phyloP scores from a whole-genome alignment of 2,113 vertebrate species.

The Lynx canadensis region DNA sequence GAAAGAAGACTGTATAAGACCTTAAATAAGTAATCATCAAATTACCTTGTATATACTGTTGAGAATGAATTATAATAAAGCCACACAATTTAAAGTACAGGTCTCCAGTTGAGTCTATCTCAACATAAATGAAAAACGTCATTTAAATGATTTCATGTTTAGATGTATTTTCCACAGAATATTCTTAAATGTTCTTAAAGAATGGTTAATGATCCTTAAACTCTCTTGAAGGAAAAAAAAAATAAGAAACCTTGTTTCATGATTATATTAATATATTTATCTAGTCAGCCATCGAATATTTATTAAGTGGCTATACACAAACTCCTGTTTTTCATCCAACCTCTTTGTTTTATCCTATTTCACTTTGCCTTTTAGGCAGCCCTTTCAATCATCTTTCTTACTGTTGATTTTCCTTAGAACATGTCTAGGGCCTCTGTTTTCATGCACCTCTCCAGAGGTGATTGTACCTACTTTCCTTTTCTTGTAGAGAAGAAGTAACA shows the following conservation, averaged over 20 bases:
- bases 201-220: not conserved
- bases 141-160: constrained; percentile 16
- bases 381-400: not conserved
- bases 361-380: not conserved
- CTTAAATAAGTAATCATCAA: constrained; percentile 55
- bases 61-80: constrained; percentile 2
- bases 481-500: not conserved
- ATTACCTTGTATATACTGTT: constrained; percentile 38
- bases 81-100: not conserved
- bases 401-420: not conserved
- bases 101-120: constrained; percentile 23
- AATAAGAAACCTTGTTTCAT: not conserved
- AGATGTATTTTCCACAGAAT: not conserved
- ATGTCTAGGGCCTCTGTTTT: not conserved
- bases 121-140: constrained; percentile 9
- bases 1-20: constrained; percentile 31
- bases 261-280: not conserved
- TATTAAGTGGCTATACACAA: not conserved
- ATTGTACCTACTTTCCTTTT: not conserved
- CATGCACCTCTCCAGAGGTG: not conserved
- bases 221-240: not conserved
- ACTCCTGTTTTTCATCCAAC: not conserved
- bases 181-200: not conserved
- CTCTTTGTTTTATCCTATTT: not conserved
- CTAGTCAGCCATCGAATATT: not conserved